These are phyloP conservation scores for Tenebrosternarchus preto DNA, from an alignment of 2,113 vertebrate genomes.

Conservation along the genomic window DNA sequence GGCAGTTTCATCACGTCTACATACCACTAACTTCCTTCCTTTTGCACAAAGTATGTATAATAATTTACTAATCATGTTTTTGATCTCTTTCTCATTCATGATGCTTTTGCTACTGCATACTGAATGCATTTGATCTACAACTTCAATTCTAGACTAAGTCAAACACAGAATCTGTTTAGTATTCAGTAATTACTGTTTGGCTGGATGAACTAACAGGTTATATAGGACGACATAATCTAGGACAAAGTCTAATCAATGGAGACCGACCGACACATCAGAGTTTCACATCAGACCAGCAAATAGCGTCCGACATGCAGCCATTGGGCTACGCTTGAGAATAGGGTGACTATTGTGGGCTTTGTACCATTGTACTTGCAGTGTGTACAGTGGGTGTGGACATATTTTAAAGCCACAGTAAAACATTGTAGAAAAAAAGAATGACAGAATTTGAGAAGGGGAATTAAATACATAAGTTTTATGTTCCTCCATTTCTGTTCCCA, in stretches of 20 bases:
- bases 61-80: too few species aligned
- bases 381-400: slow-evolving; percentile 1
- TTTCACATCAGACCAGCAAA: too few species aligned
- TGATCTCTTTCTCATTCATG: not conserved
- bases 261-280: not conserved
- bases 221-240: slow-evolving; percentile 14
- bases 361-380: not conserved
- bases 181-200: not conserved
- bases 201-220: not conserved
- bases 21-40: not conserved
- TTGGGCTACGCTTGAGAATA: too few species aligned
- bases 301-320: too few species aligned
- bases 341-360: not conserved
- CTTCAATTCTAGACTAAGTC: not conserved
- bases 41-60: too few species aligned
- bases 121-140: not conserved
- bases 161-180: not conserved
- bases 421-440: not conserved
- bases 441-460: not conserved
- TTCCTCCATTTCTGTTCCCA: slow-evolving; percentile 51
- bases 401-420: not conserved
- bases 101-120: not conserved
- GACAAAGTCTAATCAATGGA: slow-evolving; percentile 22
- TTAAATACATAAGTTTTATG: not conserved
- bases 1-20: not conserved